Evolutionary conservation across 1,140 invertebrate genomes (phyloP), one percentile per base, ranked within the genome.

Genomic region (Drosophila santomea): DNA sequence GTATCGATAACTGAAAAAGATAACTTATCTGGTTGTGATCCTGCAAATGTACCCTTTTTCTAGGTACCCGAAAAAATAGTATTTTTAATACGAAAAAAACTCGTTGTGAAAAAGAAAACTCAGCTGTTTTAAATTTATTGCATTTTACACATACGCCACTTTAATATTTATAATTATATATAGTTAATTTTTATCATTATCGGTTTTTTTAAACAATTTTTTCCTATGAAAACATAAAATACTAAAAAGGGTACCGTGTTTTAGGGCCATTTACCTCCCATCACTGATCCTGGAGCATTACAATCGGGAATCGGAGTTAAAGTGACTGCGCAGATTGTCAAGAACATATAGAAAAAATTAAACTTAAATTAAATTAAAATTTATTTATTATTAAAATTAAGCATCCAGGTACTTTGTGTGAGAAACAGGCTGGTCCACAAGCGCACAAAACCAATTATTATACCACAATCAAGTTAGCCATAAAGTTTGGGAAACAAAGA

Each of bases 271-370:
- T 15, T 6, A 7, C 36, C 45, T 68, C 63, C 63, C 63, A 69
- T 69, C 67, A 14, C 67, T 71, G 64, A 69, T 71, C 63, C 67
- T 71, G 63, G 35, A 57, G 14, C 15, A 47, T 39, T 69, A 41
- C 23, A 48, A 69, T 45, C 57, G 62, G 14, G 15, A 66, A 64
- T 64, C 23, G 35, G 25, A 63, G 60, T 35, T 43, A 10, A 44
- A 32, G 55, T 44, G 28, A 15, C 12, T 17, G 35, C 35, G 39
- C 35, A 56, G 28, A 56, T 5, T n/a, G 20, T n/a, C 11, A 32
- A 39, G 8, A 32, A 32, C 8, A 20, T 12, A 63, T 45, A 55
- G 23, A 1, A 6, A 6, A 8, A 6, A 12, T 36, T 11, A 44
- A 10, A 0, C 14, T 20, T 1, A 2, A 47, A 35, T 11, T 8